Conservation (phyloP, 2,113 vertebrate species). For the Ursus arctos region DNA sequence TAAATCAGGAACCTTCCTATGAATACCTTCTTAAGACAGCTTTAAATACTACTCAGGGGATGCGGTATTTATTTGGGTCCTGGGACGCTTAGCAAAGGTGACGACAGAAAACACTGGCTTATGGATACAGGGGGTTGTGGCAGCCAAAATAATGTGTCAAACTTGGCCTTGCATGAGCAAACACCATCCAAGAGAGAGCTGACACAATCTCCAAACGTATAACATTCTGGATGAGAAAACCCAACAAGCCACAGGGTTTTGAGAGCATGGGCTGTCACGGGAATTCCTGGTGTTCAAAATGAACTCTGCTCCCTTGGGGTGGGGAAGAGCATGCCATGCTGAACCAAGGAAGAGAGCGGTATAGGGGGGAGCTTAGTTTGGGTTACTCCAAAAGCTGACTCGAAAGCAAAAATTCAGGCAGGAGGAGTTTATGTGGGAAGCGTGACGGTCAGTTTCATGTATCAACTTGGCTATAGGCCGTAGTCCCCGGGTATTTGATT, state of each 20-base stretch:
- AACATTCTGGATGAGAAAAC: conserved; percentile 15
- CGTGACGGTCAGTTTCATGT: not conserved
- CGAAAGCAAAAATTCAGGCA: not conserved
- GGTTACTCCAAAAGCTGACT: not conserved
- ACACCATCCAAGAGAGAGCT: conserved; percentile 58
- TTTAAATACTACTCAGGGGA: conserved; percentile 68
- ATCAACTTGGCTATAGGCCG: not conserved
- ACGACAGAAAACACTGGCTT: conserved; percentile 77
- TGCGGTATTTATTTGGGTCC: conserved; percentile 73
- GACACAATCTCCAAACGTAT: conserved; percentile 47
- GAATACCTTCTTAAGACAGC: conserved; percentile 72
- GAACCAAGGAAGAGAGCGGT: not conserved
- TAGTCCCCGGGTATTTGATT: not conserved
- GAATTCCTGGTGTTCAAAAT: not conserved
- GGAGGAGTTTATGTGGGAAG: not conserved
- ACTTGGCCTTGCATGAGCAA: conserved; percentile 71
- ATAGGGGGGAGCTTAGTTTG: not conserved
- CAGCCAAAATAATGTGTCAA: conserved; percentile 76
- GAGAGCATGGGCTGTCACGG: accelerated
- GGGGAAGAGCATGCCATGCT: accelerated
- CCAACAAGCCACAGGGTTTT: not conserved
- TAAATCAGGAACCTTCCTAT: conserved; percentile 53
- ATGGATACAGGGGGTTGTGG: conserved; percentile 57
- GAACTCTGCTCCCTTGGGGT: not conserved
- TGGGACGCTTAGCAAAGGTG: conserved; percentile 72